phyloP scores from a whole-genome alignment of 2,113 vertebrate genomes.

The Ammodytes marinus region DNA sequence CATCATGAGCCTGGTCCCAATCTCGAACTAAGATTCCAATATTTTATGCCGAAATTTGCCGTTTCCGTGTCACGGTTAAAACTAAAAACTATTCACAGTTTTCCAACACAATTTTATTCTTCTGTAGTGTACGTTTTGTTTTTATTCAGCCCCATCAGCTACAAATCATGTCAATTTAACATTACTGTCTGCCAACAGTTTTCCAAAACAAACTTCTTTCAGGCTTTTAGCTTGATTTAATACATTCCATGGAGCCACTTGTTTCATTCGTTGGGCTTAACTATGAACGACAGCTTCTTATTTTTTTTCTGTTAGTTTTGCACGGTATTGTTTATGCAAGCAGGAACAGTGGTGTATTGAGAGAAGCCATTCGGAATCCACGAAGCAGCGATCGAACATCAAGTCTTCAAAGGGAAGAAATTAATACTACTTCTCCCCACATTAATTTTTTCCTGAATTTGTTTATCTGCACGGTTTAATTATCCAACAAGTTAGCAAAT shows the following conservation, averaged over 20 bases:
- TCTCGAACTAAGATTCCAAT: background rate
- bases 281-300: background rate
- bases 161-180: background rate
- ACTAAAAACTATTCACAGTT: background rate
- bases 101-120: background rate
- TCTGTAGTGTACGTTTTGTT: background rate
- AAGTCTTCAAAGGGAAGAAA: background rate
- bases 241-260: background rate
- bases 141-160: background rate
- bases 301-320: background rate
- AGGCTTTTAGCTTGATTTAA: background rate
- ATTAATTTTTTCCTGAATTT: background rate
- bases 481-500: background rate
- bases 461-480: background rate
- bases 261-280: background rate
- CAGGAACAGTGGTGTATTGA: background rate
- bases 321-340: background rate
- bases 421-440: too few relatives aligned
- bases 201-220: background rate
- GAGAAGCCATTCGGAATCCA: background rate
- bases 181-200: background rate
- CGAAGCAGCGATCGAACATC: background rate
- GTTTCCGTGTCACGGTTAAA: background rate
- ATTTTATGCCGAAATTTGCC: background rate
- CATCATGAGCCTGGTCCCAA: background rate